Conservation (phyloP, 2,113 vertebrate species). For the Myodes glareolus region DNA sequence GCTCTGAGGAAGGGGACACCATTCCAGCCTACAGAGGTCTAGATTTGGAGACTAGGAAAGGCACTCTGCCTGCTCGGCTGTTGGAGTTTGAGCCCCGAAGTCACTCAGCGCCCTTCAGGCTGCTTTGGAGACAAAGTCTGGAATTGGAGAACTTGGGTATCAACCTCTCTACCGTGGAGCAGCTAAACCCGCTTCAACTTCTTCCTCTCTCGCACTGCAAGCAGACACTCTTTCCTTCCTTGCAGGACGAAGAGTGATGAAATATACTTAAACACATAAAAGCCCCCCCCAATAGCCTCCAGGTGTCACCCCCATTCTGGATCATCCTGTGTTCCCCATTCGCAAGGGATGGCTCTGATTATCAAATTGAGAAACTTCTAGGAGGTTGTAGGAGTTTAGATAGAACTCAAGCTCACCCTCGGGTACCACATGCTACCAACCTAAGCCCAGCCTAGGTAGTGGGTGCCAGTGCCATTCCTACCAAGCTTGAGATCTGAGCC, state of each 20-base stretch:
- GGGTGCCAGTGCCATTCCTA: background rate
- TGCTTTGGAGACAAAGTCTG: no score
- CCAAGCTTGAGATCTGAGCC: background rate
- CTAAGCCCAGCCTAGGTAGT: background rate
- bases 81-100: background rate
- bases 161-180: background rate
- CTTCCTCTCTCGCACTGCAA: background rate
- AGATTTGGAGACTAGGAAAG: background rate
- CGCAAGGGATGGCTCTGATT: background rate
- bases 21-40: background rate
- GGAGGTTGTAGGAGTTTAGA: background rate
- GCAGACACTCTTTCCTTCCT: background rate
- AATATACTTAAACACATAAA: no score
- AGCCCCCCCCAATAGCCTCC: fast-evolving
- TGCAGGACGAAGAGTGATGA: background rate
- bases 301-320: background rate
- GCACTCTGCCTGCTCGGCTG: no score
- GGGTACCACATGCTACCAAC: background rate
- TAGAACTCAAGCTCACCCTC: background rate
- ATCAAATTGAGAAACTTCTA: background rate
- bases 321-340: background rate
- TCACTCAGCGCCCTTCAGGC: background rate
- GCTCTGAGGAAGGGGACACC: background rate
- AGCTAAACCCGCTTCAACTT: background rate
- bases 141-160: background rate